These are phyloP conservation scores for Drosophila infuscata DNA, from an alignment of 2,888 invertebrate species.

Conservation along the genomic window DNA sequence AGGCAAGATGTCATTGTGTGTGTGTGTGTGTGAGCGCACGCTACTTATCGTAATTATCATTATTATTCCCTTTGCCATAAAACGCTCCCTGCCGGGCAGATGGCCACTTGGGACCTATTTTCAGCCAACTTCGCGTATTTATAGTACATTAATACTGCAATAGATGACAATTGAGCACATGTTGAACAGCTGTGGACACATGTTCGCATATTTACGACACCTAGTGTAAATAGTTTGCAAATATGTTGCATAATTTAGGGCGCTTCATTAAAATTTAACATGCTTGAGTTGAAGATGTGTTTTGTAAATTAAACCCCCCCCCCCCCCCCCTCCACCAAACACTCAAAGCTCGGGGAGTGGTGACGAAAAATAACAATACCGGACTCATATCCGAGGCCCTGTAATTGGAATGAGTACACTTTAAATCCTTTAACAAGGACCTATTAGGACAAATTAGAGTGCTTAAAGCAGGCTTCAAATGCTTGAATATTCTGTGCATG, in stretches of 20 bases:
- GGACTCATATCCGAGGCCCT: constrained; percentile 55
- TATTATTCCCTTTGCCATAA: not conserved
- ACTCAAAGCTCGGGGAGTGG: constrained; percentile 85
- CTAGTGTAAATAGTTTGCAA: constrained; percentile 52
- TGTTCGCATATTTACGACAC: constrained; percentile 39
- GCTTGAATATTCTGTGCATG: too few species aligned
- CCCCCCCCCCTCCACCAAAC: too few species aligned
- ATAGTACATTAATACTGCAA: constrained; percentile 37
- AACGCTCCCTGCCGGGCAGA: constrained; percentile 18
- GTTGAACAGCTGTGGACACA: constrained; percentile 17
- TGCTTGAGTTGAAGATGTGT: not conserved
- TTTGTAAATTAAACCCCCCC: too few species aligned
- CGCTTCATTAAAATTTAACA: constrained; percentile 4
- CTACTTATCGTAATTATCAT: constrained; percentile 40
- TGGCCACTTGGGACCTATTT: constrained; percentile 13
- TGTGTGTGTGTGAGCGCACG: constrained; percentile 13
- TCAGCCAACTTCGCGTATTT: constrained; percentile 15
- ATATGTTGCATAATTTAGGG: constrained; percentile 44
- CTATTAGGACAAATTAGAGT: constrained; percentile 22
- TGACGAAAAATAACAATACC: constrained; percentile 89
- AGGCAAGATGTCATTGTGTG: constrained; percentile 1
- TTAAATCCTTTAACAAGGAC: constrained; percentile 59
- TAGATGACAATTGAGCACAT: constrained; percentile 33
- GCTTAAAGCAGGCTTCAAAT: too few species aligned
- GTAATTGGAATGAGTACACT: constrained; percentile 61